phyloP scores from a whole-genome alignment of 1,140 invertebrate genomes.

The Caenorhabditis remanei region DNA sequence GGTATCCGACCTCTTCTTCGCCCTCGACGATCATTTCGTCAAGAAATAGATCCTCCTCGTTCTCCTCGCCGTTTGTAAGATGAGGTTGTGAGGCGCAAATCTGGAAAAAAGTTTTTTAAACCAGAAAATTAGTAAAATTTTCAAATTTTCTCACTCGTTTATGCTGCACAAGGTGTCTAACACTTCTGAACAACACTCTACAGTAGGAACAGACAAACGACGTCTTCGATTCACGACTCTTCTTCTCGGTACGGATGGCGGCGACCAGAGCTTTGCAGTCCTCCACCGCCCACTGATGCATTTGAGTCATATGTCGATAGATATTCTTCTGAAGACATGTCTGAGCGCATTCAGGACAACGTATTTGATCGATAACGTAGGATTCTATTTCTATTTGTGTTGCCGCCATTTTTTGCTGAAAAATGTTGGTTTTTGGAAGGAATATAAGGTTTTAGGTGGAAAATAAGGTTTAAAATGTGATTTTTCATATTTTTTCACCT shows the following conservation, averaged over 20 bases:
- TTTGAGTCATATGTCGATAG: conserved; percentile 21
- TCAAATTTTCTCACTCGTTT: background rate
- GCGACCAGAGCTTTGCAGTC: background rate
- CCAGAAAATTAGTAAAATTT: background rate
- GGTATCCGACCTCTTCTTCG: background rate
- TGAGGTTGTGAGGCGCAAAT: background rate
- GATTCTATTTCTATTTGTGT: background rate
- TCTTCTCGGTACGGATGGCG: background rate
- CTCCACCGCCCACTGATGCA: background rate
- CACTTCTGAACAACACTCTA: conserved; percentile 20
- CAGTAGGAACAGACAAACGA: conserved; percentile 21
- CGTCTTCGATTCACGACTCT: conserved; percentile 16
- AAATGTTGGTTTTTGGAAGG: background rate
- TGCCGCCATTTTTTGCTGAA: background rate
- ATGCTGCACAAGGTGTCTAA: conserved; percentile 29
- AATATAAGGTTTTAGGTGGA: background rate
- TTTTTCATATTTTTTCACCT: background rate
- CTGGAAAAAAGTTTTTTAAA: background rate
- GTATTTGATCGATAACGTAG: conserved; percentile 11
- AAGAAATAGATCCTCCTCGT: background rate
- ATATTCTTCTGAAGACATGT: conserved; percentile 36
- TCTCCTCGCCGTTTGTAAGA: background rate
- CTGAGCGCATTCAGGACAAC: conserved; percentile 19
- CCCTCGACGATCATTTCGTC: conserved; percentile 36
- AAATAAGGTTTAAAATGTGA: background rate